These are phyloP conservation scores for Ictalurus punctatus DNA, from an alignment of 2,113 vertebrate genomes.

Conservation along the genomic window DNA sequence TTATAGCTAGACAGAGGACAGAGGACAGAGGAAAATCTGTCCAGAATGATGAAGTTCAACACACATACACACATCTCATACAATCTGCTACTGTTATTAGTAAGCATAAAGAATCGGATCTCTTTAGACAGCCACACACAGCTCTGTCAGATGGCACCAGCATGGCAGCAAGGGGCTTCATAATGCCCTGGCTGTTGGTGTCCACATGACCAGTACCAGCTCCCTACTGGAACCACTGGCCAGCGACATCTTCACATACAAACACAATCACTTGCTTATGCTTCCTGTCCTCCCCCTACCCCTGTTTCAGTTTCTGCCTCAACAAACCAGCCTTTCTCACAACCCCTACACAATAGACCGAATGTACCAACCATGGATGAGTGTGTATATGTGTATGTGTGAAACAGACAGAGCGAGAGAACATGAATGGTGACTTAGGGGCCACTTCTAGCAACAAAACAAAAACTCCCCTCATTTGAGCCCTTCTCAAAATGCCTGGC, in stretches of 20 bases:
- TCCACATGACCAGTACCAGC: slow-evolving; percentile 62
- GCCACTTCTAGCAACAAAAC: slow-evolving; percentile 42
- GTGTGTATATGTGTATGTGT: slow-evolving; percentile 32
- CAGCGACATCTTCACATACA: slow-evolving; percentile 66
- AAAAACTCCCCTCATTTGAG: slow-evolving; percentile 51
- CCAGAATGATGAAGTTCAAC: slow-evolving; percentile 15
- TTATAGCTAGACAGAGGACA: background rate
- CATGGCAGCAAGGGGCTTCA: slow-evolving; percentile 63
- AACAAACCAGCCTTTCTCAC: slow-evolving; percentile 67
- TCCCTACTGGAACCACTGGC: slow-evolving; percentile 66
- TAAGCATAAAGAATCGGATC: slow-evolving; percentile 34
- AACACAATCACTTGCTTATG: slow-evolving; percentile 69
- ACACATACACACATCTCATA: slow-evolving; percentile 31
- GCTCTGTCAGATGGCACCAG: slow-evolving; percentile 49
- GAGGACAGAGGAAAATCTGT: slow-evolving; percentile 24
- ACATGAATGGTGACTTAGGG: slow-evolving; percentile 44
- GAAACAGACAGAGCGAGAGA: slow-evolving; percentile 56
- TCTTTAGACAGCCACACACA: slow-evolving; percentile 9
- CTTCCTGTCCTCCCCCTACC: slow-evolving; percentile 52
- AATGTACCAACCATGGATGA: slow-evolving; percentile 59
- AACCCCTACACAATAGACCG: slow-evolving; percentile 60
- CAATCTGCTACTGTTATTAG: slow-evolving; percentile 24
- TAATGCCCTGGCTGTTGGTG: slow-evolving; percentile 70
- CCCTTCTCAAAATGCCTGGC: slow-evolving; percentile 59
- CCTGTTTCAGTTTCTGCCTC: slow-evolving; percentile 64